Evolutionary conservation across 2,113 vertebrate genomes (phyloP).

Genomic region (Gyps fulvus): DNA sequence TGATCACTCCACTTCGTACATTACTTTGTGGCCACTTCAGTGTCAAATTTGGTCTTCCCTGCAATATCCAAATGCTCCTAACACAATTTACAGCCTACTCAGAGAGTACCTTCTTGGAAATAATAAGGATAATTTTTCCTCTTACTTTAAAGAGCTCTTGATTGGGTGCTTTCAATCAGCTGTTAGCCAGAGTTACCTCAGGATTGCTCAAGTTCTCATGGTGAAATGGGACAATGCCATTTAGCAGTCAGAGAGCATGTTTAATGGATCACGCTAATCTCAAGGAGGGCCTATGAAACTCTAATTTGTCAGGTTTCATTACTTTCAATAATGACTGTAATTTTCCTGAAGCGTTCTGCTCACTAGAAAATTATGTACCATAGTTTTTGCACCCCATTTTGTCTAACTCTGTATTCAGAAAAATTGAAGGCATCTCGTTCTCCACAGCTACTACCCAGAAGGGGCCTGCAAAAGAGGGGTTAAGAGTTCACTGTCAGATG

Average conservation of each 20-base stretch:
- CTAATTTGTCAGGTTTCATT: conserved; percentile 68
- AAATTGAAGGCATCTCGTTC: neutral
- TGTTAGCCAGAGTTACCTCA: conserved; percentile 20
- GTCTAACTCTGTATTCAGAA: neutral
- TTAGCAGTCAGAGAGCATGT: conserved; percentile 44
- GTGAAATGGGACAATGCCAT: conserved; percentile 34
- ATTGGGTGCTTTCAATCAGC: conserved; percentile 35
- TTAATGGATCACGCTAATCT: conserved; percentile 57
- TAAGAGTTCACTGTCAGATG: neutral
- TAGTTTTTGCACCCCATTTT: conserved; percentile 23
- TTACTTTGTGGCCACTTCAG: conserved; percentile 51
- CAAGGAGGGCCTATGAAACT: conserved; percentile 56
- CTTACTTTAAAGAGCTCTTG: conserved; percentile 32
- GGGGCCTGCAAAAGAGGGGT: neutral
- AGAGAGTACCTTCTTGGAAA: conserved; percentile 49
- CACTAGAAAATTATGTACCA: conserved; percentile 35
- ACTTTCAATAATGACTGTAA: conserved; percentile 52
- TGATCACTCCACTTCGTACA: neutral
- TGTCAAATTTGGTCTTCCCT: conserved; percentile 40
- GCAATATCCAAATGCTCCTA: conserved; percentile 33
- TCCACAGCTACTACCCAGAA: neutral
- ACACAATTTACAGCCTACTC: conserved; percentile 47
- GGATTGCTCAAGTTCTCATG: neutral
- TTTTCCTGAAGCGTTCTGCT: conserved; percentile 51
- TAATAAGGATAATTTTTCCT: conserved; percentile 47